phyloP scores from a whole-genome alignment of 2,797 vertebrate genomes.

The Hemitrygon akajei region DNA sequence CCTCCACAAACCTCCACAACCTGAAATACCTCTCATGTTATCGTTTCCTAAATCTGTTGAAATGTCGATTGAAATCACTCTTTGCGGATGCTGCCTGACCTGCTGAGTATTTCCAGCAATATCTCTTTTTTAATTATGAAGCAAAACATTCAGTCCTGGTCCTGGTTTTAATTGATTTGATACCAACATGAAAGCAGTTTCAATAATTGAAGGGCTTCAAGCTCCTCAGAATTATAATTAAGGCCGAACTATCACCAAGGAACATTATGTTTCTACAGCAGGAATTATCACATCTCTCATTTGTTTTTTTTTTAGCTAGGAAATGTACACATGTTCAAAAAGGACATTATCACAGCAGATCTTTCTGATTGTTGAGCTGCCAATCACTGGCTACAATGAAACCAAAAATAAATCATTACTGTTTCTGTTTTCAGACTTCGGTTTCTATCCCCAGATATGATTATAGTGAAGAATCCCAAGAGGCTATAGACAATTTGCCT shows the following conservation, averaged over 20 bases:
- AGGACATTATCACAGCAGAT: neutral
- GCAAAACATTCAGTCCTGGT: neutral
- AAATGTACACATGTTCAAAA: neutral
- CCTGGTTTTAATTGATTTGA: neutral
- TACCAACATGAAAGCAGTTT: neutral
- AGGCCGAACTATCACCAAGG: neutral
- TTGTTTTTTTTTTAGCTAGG: neutral
- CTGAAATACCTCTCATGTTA: no score
- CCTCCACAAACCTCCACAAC: no score
- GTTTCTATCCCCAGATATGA: neutral
- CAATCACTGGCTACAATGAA: neutral
- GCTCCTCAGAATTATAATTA: neutral
- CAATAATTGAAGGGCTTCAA: neutral
- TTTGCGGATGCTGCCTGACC: no score
- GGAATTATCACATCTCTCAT: neutral
- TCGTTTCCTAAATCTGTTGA: no score
- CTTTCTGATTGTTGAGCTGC: neutral
- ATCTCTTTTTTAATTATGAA: no score
- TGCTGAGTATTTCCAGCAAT: no score
- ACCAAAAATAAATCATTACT: neutral
- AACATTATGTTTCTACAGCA: neutral
- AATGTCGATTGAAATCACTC: no score
- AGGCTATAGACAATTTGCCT: neutral
- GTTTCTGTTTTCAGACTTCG: neutral
- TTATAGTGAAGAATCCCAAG: neutral